Evolutionary conservation across 1,140 invertebrate species (phyloP).

Genomic region (Platorchestia sp.): DNA sequence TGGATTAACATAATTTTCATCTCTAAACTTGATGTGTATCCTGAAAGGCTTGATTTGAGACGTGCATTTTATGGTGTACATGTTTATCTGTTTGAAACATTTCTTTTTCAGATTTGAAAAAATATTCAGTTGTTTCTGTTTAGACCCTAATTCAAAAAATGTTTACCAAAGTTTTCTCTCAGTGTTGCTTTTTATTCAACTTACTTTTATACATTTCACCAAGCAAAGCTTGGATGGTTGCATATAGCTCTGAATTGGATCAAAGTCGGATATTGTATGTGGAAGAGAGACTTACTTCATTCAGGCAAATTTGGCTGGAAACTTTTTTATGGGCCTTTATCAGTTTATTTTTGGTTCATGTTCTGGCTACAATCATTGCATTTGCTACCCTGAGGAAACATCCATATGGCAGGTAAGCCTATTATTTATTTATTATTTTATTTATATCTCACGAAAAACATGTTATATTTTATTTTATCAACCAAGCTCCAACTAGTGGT

Average conservation of each 20-base stretch:
- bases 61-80: no score
- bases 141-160: neutral
- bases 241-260: constrained; percentile 40
- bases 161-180: neutral
- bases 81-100: neutral
- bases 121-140: neutral
- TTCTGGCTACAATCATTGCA: constrained; percentile 26
- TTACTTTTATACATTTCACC: neutral
- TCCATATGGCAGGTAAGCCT: constrained; percentile 37
- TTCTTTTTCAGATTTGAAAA: neutral
- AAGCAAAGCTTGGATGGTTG: constrained; percentile 11
- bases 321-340: constrained; percentile 40
- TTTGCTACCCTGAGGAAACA: constrained; percentile 37
- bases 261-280: neutral
- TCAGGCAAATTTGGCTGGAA: constrained; percentile 12
- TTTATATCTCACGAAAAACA: no score
- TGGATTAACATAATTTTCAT: no score
- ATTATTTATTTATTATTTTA: neutral
- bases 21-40: no score
- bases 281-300: neutral
- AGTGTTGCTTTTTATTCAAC: neutral
- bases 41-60: no score
- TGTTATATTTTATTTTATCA: no score
- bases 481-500: no score
- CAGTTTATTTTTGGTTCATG: constrained; percentile 39